These are phyloP conservation scores for Drosophila athabasca DNA, from an alignment of 1,140 invertebrate species.

Conservation along the genomic window DNA sequence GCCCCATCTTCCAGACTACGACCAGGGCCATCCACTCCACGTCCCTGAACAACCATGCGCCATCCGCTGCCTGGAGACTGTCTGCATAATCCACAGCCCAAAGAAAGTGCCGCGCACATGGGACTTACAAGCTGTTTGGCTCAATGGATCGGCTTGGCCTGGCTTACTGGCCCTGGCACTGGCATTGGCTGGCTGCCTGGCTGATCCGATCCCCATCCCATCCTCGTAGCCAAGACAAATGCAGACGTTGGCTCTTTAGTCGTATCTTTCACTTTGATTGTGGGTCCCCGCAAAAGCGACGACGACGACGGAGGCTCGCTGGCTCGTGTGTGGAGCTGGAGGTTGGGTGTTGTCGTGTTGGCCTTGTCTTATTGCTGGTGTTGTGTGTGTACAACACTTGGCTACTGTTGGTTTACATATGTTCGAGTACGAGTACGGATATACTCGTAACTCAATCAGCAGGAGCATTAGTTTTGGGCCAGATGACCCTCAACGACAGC, in stretches of 20 bases:
- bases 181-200: constrained; percentile 15
- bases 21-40: background rate
- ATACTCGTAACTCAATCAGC: constrained; percentile 66
- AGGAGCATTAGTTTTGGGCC: constrained; percentile 41
- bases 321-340: constrained; percentile 26
- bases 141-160: constrained; percentile 37
- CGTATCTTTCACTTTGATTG: constrained; percentile 81
- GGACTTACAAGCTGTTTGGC: constrained; percentile 40
- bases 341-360: constrained; percentile 29
- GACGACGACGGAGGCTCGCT: constrained; percentile 28
- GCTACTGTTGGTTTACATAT: constrained; percentile 81
- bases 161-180: constrained; percentile 19
- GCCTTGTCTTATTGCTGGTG: constrained; percentile 39
- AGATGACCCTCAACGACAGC: constrained; percentile 49
- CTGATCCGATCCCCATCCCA: constrained; percentile 33
- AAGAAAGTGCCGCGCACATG: constrained; percentile 74
- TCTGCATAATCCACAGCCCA: constrained; percentile 70
- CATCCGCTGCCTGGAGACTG: constrained; percentile 20
- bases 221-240: constrained; percentile 71
- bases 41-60: no score
- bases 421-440: constrained; percentile 40
- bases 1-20: constrained; percentile 5
- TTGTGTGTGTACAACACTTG: constrained; percentile 49
- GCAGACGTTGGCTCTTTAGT: constrained; percentile 73
- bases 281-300: constrained; percentile 33